A percentile compares a stretch with the other conserved stretches of the same genome.
These are phyloP conservation scores for Penaeus japonicus DNA, from an alignment of 1,140 invertebrate genomes.

Conservation along the genomic window DNA sequence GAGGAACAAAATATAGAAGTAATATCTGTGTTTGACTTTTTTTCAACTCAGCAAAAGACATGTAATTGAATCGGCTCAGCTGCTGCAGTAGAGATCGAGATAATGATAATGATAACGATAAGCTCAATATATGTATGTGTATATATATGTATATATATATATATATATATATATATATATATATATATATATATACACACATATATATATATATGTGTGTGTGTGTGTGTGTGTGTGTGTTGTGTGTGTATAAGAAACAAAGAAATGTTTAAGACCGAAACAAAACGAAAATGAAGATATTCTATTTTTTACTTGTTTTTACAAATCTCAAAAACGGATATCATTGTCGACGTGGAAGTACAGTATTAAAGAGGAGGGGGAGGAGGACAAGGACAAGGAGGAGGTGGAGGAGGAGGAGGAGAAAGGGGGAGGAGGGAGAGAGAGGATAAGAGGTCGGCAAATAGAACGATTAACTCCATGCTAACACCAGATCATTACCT, in stretches of 20 bases:
- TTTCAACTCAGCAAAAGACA: not conserved
- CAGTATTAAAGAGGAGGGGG: not conserved
- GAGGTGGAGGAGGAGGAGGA: not conserved
- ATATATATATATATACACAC: not conserved
- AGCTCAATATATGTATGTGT: not conserved
- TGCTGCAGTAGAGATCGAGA: too few species aligned
- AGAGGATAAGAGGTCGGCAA: not conserved
- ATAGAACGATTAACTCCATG: too few species aligned
- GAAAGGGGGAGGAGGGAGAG: not conserved
- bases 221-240: not conserved
- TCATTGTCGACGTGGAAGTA: too few species aligned
- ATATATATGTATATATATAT: not conserved
- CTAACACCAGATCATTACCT: too few species aligned
- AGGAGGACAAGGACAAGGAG: not conserved
- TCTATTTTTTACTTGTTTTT: too few species aligned
- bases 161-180: not conserved
- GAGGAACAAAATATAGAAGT: not conserved
- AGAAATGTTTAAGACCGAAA: too few species aligned
- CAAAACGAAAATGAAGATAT: too few species aligned
- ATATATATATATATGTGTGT: not conserved
- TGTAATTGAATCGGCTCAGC: too few species aligned
- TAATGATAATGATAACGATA: too few species aligned
- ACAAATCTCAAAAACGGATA: too few species aligned
- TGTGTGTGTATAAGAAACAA: not conserved
- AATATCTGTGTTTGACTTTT: not conserved